Conservation (phyloP, 2,797 vertebrate species). For the Sebastes matsubarae region DNA sequence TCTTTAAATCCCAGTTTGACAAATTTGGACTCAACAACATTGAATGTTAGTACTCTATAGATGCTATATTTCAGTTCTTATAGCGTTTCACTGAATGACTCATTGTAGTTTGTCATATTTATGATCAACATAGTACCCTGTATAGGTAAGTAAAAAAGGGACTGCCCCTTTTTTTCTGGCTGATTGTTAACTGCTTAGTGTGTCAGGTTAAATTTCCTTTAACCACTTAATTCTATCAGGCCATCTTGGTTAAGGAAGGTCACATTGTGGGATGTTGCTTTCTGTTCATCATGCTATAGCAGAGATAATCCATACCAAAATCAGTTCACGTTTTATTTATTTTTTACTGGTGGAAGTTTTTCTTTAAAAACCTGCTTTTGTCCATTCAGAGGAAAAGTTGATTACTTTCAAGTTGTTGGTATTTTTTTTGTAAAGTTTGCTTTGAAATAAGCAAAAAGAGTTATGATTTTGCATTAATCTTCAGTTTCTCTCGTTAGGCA, state of each 20-base stretch:
- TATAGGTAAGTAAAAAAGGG: constrained; percentile 56
- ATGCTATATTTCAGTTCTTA: constrained; percentile 58
- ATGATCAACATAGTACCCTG: constrained; percentile 55
- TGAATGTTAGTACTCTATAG: constrained; percentile 58
- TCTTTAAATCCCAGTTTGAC: constrained; percentile 54
- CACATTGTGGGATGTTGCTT: constrained; percentile 47
- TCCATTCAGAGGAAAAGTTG: constrained; percentile 7
- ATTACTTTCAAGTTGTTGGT: neutral
- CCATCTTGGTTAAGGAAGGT: constrained; percentile 45
- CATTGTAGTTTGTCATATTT: constrained; percentile 66
- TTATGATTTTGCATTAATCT: constrained; percentile 23
- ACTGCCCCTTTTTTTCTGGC: constrained; percentile 53
- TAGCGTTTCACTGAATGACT: constrained; percentile 57
- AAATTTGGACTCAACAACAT: constrained; percentile 51
- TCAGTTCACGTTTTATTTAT: constrained; percentile 21
- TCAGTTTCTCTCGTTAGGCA: constrained; percentile 52
- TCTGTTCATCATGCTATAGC: constrained; percentile 35
- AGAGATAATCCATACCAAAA: constrained; percentile 46
- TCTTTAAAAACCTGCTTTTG: constrained; percentile 18
- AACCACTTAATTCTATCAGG: constrained; percentile 27
- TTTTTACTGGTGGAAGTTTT: constrained; percentile 34
- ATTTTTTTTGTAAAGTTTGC: constrained; percentile 21
- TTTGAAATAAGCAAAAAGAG: constrained; percentile 37
- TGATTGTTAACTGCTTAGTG: constrained; percentile 48
- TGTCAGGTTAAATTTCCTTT: constrained; percentile 51